Evolutionary conservation across 2,113 vertebrate genomes (phyloP).

Genomic region (Nymphicus hollandicus): DNA sequence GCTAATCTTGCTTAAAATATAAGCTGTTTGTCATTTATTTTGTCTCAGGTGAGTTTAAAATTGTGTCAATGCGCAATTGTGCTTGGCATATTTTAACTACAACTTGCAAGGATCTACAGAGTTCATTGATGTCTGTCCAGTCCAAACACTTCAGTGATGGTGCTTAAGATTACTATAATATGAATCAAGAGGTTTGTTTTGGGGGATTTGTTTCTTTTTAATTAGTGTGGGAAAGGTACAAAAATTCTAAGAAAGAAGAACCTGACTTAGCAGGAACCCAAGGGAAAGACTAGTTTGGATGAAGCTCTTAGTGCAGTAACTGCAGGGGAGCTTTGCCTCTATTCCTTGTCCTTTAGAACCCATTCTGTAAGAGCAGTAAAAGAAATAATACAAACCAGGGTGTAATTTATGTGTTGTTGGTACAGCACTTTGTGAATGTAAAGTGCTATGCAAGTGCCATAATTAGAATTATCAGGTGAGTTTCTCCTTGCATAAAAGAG

Average conservation of each 20-base stretch:
- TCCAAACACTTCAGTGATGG: background rate
- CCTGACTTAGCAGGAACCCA: background rate
- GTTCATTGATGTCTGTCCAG: background rate
- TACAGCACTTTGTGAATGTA: background rate
- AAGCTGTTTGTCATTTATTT: background rate
- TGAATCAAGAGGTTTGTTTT: background rate
- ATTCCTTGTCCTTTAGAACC: background rate
- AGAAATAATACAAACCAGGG: conserved; percentile 9
- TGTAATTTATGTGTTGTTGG: conserved; percentile 5
- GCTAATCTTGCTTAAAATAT: background rate
- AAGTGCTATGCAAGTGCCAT: background rate
- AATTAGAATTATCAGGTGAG: conserved; percentile 26
- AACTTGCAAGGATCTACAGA: background rate
- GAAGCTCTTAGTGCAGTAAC: background rate
- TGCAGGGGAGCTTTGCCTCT: background rate
- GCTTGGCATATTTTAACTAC: background rate
- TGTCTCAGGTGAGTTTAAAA: background rate
- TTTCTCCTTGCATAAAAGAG: conserved; percentile 29
- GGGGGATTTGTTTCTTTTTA: background rate
- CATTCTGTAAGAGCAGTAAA: background rate
- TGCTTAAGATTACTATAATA: background rate
- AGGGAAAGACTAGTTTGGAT: background rate
- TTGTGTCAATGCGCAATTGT: too few relatives aligned
- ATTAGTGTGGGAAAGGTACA: background rate
- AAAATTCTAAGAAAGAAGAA: background rate